These are phyloP conservation scores for Pachyrhynchus sulphureomaculatus DNA, from an alignment of 1,140 invertebrate species.

Conservation along the genomic window DNA sequence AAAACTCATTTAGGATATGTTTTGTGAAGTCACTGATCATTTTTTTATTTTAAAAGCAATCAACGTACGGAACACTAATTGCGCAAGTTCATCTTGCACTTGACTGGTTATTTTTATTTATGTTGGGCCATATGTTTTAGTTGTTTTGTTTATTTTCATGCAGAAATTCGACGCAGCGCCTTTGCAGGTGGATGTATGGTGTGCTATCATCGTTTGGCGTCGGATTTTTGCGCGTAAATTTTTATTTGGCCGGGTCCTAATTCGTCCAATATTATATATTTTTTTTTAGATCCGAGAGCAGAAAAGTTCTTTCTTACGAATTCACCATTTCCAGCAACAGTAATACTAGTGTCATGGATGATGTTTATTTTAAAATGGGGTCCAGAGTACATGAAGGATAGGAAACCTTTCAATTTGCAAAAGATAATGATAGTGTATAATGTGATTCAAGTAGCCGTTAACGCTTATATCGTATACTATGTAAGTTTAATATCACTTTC, in stretches of 20 bases:
- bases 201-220: neutral
- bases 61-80: too few species aligned
- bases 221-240: too few species aligned
- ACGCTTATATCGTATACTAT: slow-evolving; percentile 73
- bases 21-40: too few species aligned
- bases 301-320: slow-evolving; percentile 24
- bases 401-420: slow-evolving; percentile 74
- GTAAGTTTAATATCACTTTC: slow-evolving; percentile 49
- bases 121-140: too few species aligned
- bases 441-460: slow-evolving; percentile 74
- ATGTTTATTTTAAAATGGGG: slow-evolving; percentile 66
- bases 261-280: neutral
- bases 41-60: too few species aligned
- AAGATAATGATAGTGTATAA: slow-evolving; percentile 80
- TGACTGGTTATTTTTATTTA: too few species aligned
- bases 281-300: slow-evolving; percentile 34
- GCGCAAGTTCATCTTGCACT: too few species aligned
- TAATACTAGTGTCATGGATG: slow-evolving; percentile 61
- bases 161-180: too few species aligned
- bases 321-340: slow-evolving; percentile 57
- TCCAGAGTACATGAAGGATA: slow-evolving; percentile 66
- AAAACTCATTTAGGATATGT: too few species aligned
- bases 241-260: too few species aligned
- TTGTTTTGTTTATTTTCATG: too few species aligned
- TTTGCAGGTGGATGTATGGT: neutral